Percentiles rank a stretch among this genome's conserved stretches.
Conservation (phyloP, 1,140 invertebrate species). For the Drosophila lacteicornis region DNA sequence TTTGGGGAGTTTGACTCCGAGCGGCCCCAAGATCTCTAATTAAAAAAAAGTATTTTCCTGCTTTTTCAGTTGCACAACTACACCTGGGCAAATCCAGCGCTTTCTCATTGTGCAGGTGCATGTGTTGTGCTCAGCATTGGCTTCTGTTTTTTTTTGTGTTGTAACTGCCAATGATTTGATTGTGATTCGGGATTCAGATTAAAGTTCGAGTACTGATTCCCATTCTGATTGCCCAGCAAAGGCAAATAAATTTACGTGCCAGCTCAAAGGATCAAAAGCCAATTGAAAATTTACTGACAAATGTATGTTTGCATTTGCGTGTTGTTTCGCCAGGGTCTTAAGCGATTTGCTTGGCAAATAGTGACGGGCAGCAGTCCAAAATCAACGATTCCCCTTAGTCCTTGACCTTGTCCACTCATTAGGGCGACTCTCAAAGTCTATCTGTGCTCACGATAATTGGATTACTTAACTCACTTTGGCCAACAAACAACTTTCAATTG, state of each 20-base stretch:
- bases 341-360: slow-evolving; percentile 36
- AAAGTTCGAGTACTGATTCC: slow-evolving; percentile 35
- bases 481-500: slow-evolving; percentile 1
- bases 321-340: slow-evolving; percentile 41
- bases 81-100: slow-evolving; percentile 38
- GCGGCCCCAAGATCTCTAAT: too few relatives aligned
- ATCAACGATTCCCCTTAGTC: slow-evolving; percentile 16
- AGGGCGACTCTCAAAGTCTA: background rate
- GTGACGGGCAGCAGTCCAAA: slow-evolving; percentile 5
- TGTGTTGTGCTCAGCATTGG: slow-evolving; percentile 1
- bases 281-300: slow-evolving; percentile 77
- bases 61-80: slow-evolving; percentile 22
- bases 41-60: background rate
- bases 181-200: slow-evolving; percentile 51
- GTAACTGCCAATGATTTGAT: slow-evolving; percentile 49
- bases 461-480: slow-evolving; percentile 10
- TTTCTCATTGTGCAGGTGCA: slow-evolving; percentile 62
- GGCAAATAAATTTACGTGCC: slow-evolving; percentile 76
- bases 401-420: slow-evolving; percentile 35
- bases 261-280: slow-evolving; percentile 73
- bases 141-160: slow-evolving; percentile 13
- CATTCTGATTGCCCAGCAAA: slow-evolving; percentile 55
- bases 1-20: too few relatives aligned
- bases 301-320: slow-evolving; percentile 52
- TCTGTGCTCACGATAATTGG: slow-evolving; percentile 9